phyloP scores from a whole-genome alignment of 2,888 invertebrate genomes.

The Caenorhabditis virilis region DNA sequence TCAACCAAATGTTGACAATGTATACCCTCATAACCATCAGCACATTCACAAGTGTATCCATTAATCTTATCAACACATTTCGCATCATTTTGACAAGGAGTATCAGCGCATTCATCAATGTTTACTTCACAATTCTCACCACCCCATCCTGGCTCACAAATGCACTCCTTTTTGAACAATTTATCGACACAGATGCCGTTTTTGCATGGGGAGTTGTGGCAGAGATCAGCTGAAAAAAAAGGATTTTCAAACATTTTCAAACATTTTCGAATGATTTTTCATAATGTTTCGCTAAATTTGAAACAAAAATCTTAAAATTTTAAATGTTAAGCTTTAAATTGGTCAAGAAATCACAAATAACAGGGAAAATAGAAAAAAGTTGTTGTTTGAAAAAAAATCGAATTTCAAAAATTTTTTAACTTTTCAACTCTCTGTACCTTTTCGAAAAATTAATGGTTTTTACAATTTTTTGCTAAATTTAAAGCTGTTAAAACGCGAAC shows the following conservation, averaged over 20 bases:
- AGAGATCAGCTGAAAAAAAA: constrained; percentile 80
- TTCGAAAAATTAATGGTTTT: too few relatives aligned
- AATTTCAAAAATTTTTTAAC: too few relatives aligned
- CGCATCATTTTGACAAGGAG: constrained; percentile 90
- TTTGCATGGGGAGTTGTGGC: constrained; percentile 83
- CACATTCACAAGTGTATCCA: constrained; percentile 80
- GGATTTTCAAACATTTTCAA: background rate
- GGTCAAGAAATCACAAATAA: too few relatives aligned
- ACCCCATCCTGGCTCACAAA: constrained; percentile 53
- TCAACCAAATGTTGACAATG: constrained; percentile 85
- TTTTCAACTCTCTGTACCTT: too few relatives aligned
- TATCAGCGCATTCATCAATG: constrained; percentile 86
- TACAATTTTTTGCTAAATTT: too few relatives aligned
- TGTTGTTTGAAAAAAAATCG: too few relatives aligned
- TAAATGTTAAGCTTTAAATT: too few relatives aligned
- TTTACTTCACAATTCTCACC: constrained; percentile 61
- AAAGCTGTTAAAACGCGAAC: too few relatives aligned
- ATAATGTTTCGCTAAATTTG: too few relatives aligned
- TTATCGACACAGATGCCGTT: constrained; percentile 83
- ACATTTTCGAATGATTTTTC: too few relatives aligned
- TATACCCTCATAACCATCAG: constrained; percentile 90
- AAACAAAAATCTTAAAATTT: too few relatives aligned
- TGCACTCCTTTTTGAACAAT: constrained; percentile 75
- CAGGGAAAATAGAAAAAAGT: too few relatives aligned
- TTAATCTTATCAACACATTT: constrained; percentile 83